Conservation (phyloP, 2,113 vertebrate genomes). For the Holacanthus passer region DNA sequence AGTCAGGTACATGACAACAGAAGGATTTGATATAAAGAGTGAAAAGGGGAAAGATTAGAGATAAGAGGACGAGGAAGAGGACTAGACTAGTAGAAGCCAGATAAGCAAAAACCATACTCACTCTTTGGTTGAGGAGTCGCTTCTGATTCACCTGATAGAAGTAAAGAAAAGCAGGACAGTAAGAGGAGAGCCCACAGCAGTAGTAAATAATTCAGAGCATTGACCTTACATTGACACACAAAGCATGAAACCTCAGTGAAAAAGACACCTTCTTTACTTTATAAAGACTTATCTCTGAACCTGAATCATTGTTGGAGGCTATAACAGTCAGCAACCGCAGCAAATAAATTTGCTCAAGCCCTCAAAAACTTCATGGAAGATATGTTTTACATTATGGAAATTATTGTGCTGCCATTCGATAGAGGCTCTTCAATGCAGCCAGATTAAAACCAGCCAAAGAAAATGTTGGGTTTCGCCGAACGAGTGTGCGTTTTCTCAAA, state of each 20-base stretch:
- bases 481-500: slow-evolving; percentile 41
- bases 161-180: slow-evolving; percentile 42
- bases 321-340: slow-evolving; percentile 34
- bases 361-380: slow-evolving; percentile 56
- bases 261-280: slow-evolving; percentile 40
- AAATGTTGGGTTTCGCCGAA: slow-evolving; percentile 39
- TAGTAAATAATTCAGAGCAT: slow-evolving; percentile 15
- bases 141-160: slow-evolving; percentile 72
- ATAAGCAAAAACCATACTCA: slow-evolving; percentile 58
- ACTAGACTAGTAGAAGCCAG: slow-evolving; percentile 13
- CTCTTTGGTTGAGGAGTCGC: slow-evolving; percentile 62
- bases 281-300: slow-evolving; percentile 40
- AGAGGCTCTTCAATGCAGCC: slow-evolving; percentile 39
- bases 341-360: slow-evolving; percentile 66
- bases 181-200: slow-evolving; percentile 32
- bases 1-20: slow-evolving; percentile 48
- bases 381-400: slow-evolving; percentile 73
- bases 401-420: slow-evolving; percentile 57
- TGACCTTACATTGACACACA: slow-evolving; percentile 21
- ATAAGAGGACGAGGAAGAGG: slow-evolving; percentile 41
- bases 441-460: slow-evolving; percentile 67
- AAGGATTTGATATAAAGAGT: slow-evolving; percentile 27
- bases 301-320: slow-evolving; percentile 46
- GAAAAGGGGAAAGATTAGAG: slow-evolving; percentile 35
- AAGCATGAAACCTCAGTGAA: slow-evolving; percentile 36